These are phyloP conservation scores for Oncorhynchus gorbuscha DNA, from an alignment of 2,113 vertebrate genomes.

Conservation along the genomic window DNA sequence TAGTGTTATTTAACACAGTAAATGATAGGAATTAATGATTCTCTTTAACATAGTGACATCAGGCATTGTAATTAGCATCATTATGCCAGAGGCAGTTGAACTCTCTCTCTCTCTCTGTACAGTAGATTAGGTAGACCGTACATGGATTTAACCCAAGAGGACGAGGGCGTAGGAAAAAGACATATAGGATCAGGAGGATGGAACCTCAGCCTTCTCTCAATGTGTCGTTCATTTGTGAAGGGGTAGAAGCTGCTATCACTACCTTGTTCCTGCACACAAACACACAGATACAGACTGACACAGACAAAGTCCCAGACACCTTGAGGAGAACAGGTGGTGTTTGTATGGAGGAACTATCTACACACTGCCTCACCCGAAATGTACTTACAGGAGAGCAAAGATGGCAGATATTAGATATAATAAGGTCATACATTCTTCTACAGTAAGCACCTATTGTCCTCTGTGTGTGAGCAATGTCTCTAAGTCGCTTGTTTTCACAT, in stretches of 20 bases:
- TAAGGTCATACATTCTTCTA: background rate
- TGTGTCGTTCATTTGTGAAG: constrained; percentile 63
- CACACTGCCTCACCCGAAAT: background rate
- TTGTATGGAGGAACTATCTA: background rate
- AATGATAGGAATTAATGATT: no score
- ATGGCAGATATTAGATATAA: background rate
- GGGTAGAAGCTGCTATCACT: constrained; percentile 63
- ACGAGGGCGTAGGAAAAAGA: background rate
- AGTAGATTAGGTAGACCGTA: background rate
- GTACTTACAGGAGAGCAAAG: background rate
- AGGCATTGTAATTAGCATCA: background rate
- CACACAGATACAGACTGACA: background rate
- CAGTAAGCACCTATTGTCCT: background rate
- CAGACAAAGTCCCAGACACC: background rate
- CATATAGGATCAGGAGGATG: background rate
- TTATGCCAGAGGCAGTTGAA: background rate
- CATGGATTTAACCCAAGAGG: background rate
- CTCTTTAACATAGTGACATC: background rate
- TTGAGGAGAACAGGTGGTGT: background rate
- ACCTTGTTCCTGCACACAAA: background rate
- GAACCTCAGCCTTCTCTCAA: background rate
- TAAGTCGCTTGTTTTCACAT: background rate
- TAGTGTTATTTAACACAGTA: no score
- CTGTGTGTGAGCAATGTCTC: background rate
- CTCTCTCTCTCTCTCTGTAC: background rate